A percentile compares a stretch with the other conserved stretches of the same genome.
These are phyloP conservation scores for Menidia beryllina DNA, from an alignment of 2,113 vertebrate genomes.

Conservation along the genomic window DNA sequence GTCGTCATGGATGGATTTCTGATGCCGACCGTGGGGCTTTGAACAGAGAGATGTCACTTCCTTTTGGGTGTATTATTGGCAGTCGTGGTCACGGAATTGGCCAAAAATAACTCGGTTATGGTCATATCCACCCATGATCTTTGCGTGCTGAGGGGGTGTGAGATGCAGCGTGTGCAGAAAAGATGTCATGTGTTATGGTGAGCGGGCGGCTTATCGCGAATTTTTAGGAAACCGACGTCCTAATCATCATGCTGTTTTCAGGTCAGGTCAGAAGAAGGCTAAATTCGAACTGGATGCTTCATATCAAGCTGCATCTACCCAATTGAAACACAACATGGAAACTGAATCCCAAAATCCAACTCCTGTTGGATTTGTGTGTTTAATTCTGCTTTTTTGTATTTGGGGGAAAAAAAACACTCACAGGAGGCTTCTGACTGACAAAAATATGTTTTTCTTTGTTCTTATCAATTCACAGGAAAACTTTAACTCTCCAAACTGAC, in stretches of 20 bases:
- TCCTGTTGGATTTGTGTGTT: too few species aligned
- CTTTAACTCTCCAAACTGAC: neutral
- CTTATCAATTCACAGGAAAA: slow-evolving; percentile 43
- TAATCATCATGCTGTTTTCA: neutral
- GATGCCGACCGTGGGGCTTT: slow-evolving; percentile 2
- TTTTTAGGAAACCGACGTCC: neutral
- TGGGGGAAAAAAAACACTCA: neutral
- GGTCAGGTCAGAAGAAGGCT: neutral
- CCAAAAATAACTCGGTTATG: slow-evolving; percentile 45
- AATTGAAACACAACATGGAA: neutral
- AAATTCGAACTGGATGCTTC: accelerated
- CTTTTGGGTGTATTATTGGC: slow-evolving; percentile 58
- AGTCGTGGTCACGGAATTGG: slow-evolving; percentile 13
- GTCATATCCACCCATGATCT: slow-evolving; percentile 45
- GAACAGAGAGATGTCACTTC: slow-evolving; percentile 57
- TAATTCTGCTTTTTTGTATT: neutral
- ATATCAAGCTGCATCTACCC: neutral
- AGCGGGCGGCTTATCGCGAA: slow-evolving; percentile 2
- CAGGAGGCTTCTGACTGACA: slow-evolving; percentile 55
- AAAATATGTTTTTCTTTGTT: slow-evolving; percentile 30
- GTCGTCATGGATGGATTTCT: slow-evolving; percentile 15
- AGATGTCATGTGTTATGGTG: slow-evolving; percentile 3
- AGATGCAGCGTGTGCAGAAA: neutral
- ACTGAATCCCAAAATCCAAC: neutral
- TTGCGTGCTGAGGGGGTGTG: slow-evolving; percentile 6